Conservation (phyloP, 2,113 vertebrate species). For the Phyllostomus hastatus region DNA sequence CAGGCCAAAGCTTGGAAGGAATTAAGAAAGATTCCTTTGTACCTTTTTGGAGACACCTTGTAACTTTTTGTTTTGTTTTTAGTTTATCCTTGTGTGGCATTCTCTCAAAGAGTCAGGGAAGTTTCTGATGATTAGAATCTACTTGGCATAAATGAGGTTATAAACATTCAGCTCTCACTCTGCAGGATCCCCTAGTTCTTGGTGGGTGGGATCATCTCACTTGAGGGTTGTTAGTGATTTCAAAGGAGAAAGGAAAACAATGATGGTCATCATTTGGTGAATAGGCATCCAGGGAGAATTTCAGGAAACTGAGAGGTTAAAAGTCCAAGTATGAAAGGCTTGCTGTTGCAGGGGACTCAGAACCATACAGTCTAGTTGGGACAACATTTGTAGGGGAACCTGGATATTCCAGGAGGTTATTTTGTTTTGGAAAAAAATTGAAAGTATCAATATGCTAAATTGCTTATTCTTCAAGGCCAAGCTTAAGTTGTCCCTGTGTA, state of each 20-base stretch:
- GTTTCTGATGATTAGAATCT: slow-evolving; percentile 62
- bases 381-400: background rate
- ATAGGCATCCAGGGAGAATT: slow-evolving; percentile 29
- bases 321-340: slow-evolving; percentile 61
- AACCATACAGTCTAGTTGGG: background rate
- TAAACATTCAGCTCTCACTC: slow-evolving; percentile 47
- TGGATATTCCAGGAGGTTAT: background rate
- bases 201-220: slow-evolving; percentile 56
- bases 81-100: background rate
- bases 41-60: background rate
- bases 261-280: slow-evolving; percentile 58
- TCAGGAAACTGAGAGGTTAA: slow-evolving; percentile 61
- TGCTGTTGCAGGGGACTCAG: background rate
- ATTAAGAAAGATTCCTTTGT: background rate
- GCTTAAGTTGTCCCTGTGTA: background rate
- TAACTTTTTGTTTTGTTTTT: slow-evolving; percentile 32
- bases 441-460: background rate
- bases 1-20: background rate
- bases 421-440: background rate
- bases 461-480: slow-evolving; percentile 29
- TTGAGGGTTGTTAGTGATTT: slow-evolving; percentile 60
- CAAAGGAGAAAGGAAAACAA: slow-evolving; percentile 65
- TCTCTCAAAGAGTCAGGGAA: background rate
- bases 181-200: slow-evolving; percentile 48
- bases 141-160: slow-evolving; percentile 43